phyloP scores from a whole-genome alignment of 2,888 invertebrate genomes.

The Priocnemis perturbator region DNA sequence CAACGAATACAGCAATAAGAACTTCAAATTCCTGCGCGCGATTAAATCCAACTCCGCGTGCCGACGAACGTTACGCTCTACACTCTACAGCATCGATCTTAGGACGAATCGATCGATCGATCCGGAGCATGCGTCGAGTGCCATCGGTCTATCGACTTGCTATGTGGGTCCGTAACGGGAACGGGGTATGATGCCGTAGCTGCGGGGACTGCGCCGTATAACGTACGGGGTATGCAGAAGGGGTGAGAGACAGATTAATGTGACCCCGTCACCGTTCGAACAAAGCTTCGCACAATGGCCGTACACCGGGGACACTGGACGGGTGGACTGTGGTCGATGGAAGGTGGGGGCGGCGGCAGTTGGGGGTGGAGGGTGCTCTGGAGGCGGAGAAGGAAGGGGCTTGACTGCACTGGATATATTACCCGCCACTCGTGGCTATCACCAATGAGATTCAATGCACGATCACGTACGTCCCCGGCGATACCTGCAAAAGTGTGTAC shows the following conservation, averaged over 20 bases:
- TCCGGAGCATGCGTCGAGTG: constrained; percentile 23
- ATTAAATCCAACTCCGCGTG: constrained; percentile 2
- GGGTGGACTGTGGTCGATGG: constrained; percentile 45
- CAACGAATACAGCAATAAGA: too few species aligned
- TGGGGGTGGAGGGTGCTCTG: constrained; percentile 36
- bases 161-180: constrained; percentile 12
- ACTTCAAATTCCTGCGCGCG: too few species aligned
- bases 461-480: constrained; percentile 60
- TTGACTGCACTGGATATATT: constrained; percentile 68
- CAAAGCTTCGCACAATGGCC: constrained; percentile 73
- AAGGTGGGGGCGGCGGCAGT: constrained; percentile 3
- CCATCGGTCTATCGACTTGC: constrained; percentile 38
- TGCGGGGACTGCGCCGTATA: constrained; percentile 52
- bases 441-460: constrained; percentile 69
- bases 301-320: constrained; percentile 65
- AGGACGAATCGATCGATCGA: constrained; percentile 45
- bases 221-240: constrained; percentile 59
- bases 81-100: constrained; percentile 25
- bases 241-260: constrained; percentile 73
- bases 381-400: constrained; percentile 53
- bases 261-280: constrained; percentile 72
- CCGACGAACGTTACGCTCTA: too few species aligned
- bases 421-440: constrained; percentile 69
- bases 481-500: constrained; percentile 60
- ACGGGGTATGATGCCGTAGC: constrained; percentile 38